Conservation (phyloP, 2,888 invertebrate species). For the Drosophila pegasa region DNA sequence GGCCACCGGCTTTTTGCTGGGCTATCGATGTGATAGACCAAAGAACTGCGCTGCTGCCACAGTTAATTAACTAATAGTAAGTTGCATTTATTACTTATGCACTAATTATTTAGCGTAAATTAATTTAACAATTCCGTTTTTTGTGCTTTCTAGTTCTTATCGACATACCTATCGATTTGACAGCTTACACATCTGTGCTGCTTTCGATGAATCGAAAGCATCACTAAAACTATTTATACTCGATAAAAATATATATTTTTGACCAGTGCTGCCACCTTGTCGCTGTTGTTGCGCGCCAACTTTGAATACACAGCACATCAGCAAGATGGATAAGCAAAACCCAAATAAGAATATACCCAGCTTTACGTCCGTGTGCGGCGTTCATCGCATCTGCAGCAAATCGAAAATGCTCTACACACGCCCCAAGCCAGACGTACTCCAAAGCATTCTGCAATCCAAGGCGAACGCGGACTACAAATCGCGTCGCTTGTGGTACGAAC, state of each 20-base stretch:
- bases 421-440: slow-evolving; percentile 79
- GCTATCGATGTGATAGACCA: not conserved
- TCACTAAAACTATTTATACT: slow-evolving; percentile 25
- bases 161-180: slow-evolving; percentile 42
- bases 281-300: slow-evolving; percentile 17
- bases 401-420: slow-evolving; percentile 78
- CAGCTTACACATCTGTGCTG: slow-evolving; percentile 16
- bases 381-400: slow-evolving; percentile 74
- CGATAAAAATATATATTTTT: slow-evolving; percentile 29
- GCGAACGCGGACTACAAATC: slow-evolving; percentile 83
- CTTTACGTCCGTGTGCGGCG: slow-evolving; percentile 67
- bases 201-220: slow-evolving; percentile 57
- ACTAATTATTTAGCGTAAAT: not conserved
- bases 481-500: slow-evolving; percentile 83
- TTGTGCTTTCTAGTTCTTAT: not conserved
- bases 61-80: not conserved
- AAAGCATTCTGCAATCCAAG: slow-evolving; percentile 81
- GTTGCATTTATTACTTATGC: not conserved
- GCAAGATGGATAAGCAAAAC: slow-evolving; percentile 56
- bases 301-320: slow-evolving; percentile 34
- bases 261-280: slow-evolving; percentile 40
- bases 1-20: slow-evolving; percentile 5
- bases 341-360: slow-evolving; percentile 69
- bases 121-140: not conserved
- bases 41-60: not conserved